phyloP scores from a whole-genome alignment of 2,113 vertebrate genomes.

The Puma concolor region DNA sequence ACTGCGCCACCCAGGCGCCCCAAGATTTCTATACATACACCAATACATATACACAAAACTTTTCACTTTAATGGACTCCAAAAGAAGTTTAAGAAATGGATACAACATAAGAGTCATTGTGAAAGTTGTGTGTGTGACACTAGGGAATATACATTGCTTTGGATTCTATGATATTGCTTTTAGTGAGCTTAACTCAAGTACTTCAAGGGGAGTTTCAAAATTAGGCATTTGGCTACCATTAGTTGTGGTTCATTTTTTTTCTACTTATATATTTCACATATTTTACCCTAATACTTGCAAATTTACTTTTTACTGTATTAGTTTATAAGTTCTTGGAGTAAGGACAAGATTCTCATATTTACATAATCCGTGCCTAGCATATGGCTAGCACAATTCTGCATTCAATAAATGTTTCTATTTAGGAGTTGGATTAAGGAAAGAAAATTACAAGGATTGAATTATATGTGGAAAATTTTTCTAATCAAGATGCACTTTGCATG shows the following conservation, averaged over 20 bases:
- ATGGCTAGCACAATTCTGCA: background rate
- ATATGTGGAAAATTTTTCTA: background rate
- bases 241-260: background rate
- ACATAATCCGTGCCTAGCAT: background rate
- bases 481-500: background rate
- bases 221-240: background rate
- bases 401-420: background rate
- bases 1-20: too few species aligned
- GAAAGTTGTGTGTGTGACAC: background rate
- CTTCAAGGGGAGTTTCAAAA: background rate
- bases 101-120: background rate
- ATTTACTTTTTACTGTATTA: background rate
- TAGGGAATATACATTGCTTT: background rate
- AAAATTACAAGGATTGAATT: background rate
- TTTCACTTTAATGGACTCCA: background rate
- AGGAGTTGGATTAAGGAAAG: background rate
- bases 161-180: background rate
- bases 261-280: background rate
- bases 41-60: background rate
- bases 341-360: background rate
- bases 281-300: background rate
- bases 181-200: background rate
- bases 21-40: background rate
- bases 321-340: background rate
- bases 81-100: background rate